These are phyloP conservation scores for Quiscalus mexicanus DNA, from an alignment of 2,113 vertebrate genomes.

Conservation along the genomic window DNA sequence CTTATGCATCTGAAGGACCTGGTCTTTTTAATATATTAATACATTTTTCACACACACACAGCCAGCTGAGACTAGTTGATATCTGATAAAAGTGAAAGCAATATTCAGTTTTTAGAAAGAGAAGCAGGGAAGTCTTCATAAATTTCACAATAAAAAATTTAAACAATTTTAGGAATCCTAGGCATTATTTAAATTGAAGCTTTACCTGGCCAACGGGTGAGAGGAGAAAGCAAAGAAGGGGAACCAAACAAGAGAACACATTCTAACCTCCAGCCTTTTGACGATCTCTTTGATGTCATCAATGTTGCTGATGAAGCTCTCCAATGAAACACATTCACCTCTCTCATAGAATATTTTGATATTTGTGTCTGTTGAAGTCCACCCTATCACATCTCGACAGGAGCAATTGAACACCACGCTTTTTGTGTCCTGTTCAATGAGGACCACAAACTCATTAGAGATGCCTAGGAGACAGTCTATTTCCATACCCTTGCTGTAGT, in stretches of 20 bases:
- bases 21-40: neutral
- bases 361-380: constrained; percentile 90
- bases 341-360: constrained; percentile 96
- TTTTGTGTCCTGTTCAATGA: constrained; percentile 91
- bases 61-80: neutral
- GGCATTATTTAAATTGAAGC: neutral
- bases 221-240: neutral
- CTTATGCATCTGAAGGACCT: neutral
- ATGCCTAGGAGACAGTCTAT: constrained; percentile 89
- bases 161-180: neutral
- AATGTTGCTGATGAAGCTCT: constrained; percentile 86
- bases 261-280: constrained; percentile 91
- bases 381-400: constrained; percentile 92
- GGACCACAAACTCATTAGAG: constrained; percentile 91
- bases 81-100: neutral
- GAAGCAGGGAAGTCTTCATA: neutral
- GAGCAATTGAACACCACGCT: constrained; percentile 93
- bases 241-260: constrained; percentile 4
- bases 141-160: neutral
- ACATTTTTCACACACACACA: neutral
- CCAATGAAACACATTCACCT: constrained; percentile 90
- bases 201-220: accelerated
- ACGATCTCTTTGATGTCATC: constrained; percentile 96
- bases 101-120: neutral
- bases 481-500: constrained; percentile 89